Evolutionary conservation across 2,888 invertebrate species (phyloP).

Genomic region (Mythimna impura): DNA sequence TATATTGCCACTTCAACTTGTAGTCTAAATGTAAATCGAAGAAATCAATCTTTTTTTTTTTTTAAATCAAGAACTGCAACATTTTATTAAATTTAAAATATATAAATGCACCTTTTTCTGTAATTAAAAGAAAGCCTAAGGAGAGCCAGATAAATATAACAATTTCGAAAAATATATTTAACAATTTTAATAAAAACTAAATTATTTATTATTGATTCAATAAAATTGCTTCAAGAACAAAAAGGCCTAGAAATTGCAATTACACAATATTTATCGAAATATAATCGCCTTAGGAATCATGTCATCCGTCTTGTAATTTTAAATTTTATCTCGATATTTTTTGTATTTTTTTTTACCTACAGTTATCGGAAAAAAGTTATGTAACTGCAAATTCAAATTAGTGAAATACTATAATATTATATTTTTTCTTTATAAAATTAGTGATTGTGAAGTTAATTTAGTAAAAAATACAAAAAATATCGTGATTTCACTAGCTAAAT

Average conservation of each 20-base stretch:
- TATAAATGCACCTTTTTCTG: no score
- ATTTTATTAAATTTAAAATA: background rate
- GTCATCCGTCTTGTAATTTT: slow-evolving; percentile 78
- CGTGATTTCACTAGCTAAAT: slow-evolving; percentile 50
- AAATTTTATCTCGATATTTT: slow-evolving; percentile 51
- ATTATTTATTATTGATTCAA: slow-evolving; percentile 33
- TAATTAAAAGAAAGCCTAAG: background rate
- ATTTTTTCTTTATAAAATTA: background rate
- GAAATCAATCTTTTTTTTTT: background rate
- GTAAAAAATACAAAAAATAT: slow-evolving; percentile 48
- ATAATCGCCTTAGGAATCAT: slow-evolving; percentile 70
- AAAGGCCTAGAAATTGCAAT: slow-evolving; percentile 64
- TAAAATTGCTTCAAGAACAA: slow-evolving; percentile 55
- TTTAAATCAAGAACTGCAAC: background rate
- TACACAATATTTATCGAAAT: slow-evolving; percentile 64
- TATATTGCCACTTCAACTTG: background rate
- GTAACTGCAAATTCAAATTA: background rate
- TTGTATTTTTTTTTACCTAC: slow-evolving; percentile 23
- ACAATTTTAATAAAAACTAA: background rate
- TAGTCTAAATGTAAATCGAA: background rate
- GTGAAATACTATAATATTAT: no score
- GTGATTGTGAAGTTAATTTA: background rate
- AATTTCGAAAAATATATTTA: slow-evolving; percentile 1
- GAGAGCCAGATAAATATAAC: slow-evolving; percentile 8
- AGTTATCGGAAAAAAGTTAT: background rate